A percentile compares a stretch with the other conserved stretches of the same genome.
These are phyloP conservation scores for Platygyra sinensis DNA, from an alignment of 64 coral and sea anemone genomes.

Conservation along the genomic window DNA sequence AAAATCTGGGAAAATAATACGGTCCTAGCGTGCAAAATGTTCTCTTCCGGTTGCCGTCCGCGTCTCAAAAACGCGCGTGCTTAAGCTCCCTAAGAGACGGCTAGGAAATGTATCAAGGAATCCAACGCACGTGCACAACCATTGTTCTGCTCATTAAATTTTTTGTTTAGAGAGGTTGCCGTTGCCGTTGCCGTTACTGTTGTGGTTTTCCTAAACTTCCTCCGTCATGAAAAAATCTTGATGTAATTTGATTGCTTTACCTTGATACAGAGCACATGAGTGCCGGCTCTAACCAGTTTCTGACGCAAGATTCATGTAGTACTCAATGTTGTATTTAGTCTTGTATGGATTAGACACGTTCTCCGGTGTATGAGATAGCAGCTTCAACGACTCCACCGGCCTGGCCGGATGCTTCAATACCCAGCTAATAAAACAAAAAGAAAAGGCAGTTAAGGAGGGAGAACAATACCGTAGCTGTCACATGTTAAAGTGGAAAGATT, in stretches of 20 bases:
- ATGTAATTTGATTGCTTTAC: conserved; percentile 18
- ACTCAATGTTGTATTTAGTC: conserved; percentile 94
- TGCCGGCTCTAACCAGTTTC: conserved; percentile 77
- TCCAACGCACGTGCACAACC: too few relatives aligned
- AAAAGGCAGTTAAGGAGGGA: background rate
- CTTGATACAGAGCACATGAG: conserved; percentile 96
- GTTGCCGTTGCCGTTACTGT: too few relatives aligned
- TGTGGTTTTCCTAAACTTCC: too few relatives aligned
- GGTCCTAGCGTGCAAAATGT: too few relatives aligned
- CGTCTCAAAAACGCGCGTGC: too few relatives aligned
- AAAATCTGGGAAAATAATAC: too few relatives aligned
- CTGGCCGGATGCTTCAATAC: conserved; percentile 91
- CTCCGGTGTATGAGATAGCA: conserved; percentile 96
- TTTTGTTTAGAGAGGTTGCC: too few relatives aligned
- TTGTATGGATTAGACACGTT: conserved; percentile 82
- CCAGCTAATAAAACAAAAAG: conserved; percentile 69
- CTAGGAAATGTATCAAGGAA: too few relatives aligned
- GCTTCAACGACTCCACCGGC: conserved; percentile 92
- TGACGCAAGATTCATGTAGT: conserved; percentile 93
- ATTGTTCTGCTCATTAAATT: too few relatives aligned
- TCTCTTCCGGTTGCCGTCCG: too few relatives aligned
- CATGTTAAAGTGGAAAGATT: background rate
- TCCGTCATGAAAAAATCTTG: too few relatives aligned
- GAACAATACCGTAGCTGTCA: background rate
- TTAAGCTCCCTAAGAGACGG: too few relatives aligned